These are phyloP conservation scores for Andricus grossulariae DNA, from an alignment of 1,140 invertebrate genomes.

Conservation along the genomic window DNA sequence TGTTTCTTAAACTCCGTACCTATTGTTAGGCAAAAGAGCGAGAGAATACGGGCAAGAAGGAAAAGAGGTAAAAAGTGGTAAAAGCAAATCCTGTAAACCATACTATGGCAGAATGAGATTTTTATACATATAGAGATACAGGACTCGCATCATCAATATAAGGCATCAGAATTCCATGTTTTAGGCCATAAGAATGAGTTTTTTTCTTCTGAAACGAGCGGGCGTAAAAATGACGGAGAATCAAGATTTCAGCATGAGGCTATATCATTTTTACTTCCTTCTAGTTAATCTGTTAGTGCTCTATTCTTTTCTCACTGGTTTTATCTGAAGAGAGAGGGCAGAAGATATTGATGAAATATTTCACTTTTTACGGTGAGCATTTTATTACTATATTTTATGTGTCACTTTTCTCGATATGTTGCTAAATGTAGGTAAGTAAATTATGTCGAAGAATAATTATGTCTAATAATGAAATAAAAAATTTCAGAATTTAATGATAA, in stretches of 20 bases:
- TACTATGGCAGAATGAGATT: not conserved
- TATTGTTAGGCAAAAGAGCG: not conserved
- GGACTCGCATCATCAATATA: too few species aligned
- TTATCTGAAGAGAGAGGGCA: too few species aligned
- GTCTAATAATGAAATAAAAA: not conserved
- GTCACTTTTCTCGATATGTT: not conserved
- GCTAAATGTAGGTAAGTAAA: too few species aligned
- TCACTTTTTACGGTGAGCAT: not conserved
- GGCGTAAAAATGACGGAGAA: not conserved
- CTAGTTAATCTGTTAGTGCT: not conserved
- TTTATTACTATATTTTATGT: slow-evolving; percentile 9
- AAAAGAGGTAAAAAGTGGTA: not conserved
- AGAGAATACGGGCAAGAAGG: not conserved
- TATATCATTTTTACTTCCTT: not conserved
- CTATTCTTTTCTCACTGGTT: not conserved
- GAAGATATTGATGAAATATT: not conserved
- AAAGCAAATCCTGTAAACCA: slow-evolving; percentile 1
- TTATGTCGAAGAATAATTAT: too few species aligned
- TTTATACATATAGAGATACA: too few species aligned
- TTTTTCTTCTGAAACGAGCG: not conserved
- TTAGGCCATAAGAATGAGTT: not conserved
- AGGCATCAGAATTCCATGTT: not conserved
- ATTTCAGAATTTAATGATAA: not conserved
- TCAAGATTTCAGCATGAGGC: not conserved
- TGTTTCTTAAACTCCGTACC: slow-evolving; percentile 5